phyloP scores from a whole-genome alignment of 1,140 invertebrate species.

The Monochamus saltuarius region DNA sequence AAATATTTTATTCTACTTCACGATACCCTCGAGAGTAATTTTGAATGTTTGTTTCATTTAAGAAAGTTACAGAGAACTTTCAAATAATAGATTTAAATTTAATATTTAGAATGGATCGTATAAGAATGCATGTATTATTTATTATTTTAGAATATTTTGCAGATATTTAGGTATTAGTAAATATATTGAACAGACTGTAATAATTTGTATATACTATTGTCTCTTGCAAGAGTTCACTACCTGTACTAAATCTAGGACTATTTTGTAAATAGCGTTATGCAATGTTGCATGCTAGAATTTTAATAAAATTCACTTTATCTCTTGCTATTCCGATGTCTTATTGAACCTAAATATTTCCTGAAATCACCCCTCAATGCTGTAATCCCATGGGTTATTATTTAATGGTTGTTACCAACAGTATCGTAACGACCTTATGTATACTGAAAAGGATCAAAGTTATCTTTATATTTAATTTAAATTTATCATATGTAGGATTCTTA shows the following conservation, averaged over 20 bases:
- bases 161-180: constrained; percentile 26
- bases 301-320: constrained; percentile 46
- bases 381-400: no score
- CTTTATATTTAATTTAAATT: no score
- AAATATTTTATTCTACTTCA: background rate
- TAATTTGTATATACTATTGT: constrained; percentile 37
- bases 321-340: constrained; percentile 24
- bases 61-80: constrained; percentile 3
- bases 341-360: no score
- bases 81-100: constrained; percentile 12
- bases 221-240: constrained; percentile 38
- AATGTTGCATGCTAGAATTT: constrained; percentile 43
- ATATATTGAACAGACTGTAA: constrained; percentile 34
- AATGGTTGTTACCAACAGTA: no score
- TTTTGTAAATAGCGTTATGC: constrained; percentile 43
- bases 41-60: constrained; percentile 20
- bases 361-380: no score
- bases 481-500: no score
- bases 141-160: constrained; percentile 31
- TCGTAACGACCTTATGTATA: no score
- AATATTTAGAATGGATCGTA: constrained; percentile 15
- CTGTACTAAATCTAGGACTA: constrained; percentile 39
- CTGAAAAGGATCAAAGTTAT: no score
- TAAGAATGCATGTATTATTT: constrained; percentile 31
- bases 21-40: background rate